phyloP scores from a whole-genome alignment of 2,113 vertebrate genomes.

The Dicerorhinus sumatrensis region DNA sequence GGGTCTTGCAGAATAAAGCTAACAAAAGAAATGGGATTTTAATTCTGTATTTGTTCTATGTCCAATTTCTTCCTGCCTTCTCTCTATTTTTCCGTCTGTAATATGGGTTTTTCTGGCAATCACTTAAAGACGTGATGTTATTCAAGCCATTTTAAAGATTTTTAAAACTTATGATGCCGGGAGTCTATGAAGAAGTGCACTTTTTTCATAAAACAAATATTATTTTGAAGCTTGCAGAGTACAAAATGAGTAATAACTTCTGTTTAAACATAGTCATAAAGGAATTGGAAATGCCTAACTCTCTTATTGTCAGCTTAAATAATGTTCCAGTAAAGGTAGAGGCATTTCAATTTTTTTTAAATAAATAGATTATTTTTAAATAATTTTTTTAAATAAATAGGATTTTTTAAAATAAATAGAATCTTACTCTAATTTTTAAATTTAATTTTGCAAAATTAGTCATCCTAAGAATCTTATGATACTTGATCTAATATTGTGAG shows the following conservation, averaged over 20 bases:
- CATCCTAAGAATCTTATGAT: background rate
- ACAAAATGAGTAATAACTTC: conserved; percentile 53
- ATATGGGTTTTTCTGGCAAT: background rate
- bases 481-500: background rate
- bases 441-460: conserved; percentile 18
- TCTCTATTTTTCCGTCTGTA: background rate
- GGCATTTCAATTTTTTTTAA: background rate
- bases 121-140: background rate
- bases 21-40: background rate
- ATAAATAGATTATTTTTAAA: too few species aligned
- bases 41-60: background rate
- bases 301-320: conserved; percentile 29
- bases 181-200: background rate
- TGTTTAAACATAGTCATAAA: conserved; percentile 50
- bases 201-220: conserved; percentile 41
- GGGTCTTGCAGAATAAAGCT: conserved; percentile 2
- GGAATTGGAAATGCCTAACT: conserved; percentile 19
- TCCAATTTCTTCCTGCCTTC: background rate
- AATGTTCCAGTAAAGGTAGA: conserved; percentile 16
- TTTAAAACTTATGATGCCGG: background rate
- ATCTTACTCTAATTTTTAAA: conserved; percentile 48
- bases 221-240: conserved; percentile 34
- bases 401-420: background rate
- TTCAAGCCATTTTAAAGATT: background rate
- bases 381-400: too few species aligned